Base-by-base conservation (phyloP, 2,888 invertebrate genomes). In the Rotaria sp. region DNA sequence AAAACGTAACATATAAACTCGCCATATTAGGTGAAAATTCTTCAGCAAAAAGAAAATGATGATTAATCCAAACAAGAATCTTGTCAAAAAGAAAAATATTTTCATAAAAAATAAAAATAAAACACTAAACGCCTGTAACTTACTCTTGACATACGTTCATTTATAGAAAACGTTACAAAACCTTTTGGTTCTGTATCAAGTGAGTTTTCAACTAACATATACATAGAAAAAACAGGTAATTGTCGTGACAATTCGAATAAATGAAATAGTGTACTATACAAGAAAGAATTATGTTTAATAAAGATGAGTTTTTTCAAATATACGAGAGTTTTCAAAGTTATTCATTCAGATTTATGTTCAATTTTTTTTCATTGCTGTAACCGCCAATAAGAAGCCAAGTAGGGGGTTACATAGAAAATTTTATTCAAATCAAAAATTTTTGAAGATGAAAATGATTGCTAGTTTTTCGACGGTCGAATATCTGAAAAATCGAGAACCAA, bases 171-270 rank as follows among this genome's bases (percentile, higher is more conserved):
- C 45, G 90, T 90, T 59, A 93, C 94, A 88, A 88, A 90, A 87
- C 92, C 90, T 84, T 89, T 88, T 8, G 92, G 92, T 85, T 90
- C 89, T 8, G 90, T 89, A 38, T 89, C 88, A 11, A 88, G 87
- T 90, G 92, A 88, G 89, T 90, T 84, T 84, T 87, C 87, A 84
- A 88, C 90, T 87, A 90, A 90, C 38, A 93, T 92, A 90, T 95
- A 96, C 96, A 96, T 96, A 15, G 95, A 94, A 90, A 97, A 97
- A 87, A 94, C 92, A 4, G 96, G 96, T 52, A 97, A 91, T 89
- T 95, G 95, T 85, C 95, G 93, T 0, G 95, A 95, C 88, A 96
- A 92, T 91, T 96, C 96, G 91, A 96, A 96, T 74, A 97, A 96
- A 91, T 96, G 95, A 90, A 93, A 94, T 90, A 95, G 95, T 48